Conservation (phyloP, 2,113 vertebrate species). For the Promerops cafer region DNA sequence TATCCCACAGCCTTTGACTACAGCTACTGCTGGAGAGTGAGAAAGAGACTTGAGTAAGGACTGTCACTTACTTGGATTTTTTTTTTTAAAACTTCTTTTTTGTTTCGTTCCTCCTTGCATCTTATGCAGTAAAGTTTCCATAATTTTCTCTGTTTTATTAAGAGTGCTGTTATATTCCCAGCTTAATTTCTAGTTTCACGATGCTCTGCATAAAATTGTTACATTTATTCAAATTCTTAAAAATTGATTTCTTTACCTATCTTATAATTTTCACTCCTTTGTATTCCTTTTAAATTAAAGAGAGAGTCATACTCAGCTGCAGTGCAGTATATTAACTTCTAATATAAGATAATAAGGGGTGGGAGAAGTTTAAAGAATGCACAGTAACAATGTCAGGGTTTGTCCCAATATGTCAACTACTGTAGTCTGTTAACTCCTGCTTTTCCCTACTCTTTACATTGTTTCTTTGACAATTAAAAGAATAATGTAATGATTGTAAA, state of each 20-base stretch:
- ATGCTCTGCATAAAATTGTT: neutral
- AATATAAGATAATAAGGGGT: neutral
- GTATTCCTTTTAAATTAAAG: neutral
- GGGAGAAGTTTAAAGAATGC: neutral
- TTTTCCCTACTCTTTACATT: neutral
- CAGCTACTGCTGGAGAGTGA: neutral
- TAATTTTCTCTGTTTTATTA: neutral
- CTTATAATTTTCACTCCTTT: neutral
- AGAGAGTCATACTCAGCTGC: neutral
- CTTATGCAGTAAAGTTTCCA: neutral
- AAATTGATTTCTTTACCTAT: neutral
- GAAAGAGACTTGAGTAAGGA: neutral
- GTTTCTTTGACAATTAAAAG: neutral
- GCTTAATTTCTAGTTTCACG: neutral
- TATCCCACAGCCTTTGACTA: neutral
- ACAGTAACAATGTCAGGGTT: neutral
- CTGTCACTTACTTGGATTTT: rapidly evolving
- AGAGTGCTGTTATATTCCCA: neutral
- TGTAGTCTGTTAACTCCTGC: neutral
- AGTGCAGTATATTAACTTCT: neutral
- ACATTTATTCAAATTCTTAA: neutral
- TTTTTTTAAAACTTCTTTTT: neutral
- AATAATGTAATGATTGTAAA: neutral
- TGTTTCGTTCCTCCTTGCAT: neutral
- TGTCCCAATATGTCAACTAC: neutral